Conservation (phyloP, 2,113 vertebrate genomes). For the Leucoraja erinaceus region DNA sequence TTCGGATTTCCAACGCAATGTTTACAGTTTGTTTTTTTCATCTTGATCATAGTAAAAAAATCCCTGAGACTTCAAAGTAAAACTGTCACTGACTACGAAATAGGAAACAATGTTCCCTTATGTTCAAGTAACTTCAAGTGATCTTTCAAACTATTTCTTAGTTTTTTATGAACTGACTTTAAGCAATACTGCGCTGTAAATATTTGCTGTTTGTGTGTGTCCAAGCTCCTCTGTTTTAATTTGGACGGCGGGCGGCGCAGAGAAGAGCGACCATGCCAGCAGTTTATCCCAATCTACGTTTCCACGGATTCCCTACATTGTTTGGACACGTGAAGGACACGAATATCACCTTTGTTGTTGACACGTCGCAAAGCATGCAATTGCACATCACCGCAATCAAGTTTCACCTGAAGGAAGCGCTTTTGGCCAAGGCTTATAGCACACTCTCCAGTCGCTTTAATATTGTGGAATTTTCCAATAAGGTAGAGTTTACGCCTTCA, state of each 20-base stretch:
- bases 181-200: neutral
- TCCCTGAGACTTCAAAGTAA: neutral
- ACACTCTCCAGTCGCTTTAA: constrained; percentile 56
- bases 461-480: constrained; percentile 52
- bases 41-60: neutral
- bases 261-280: constrained; percentile 37
- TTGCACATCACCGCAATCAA: constrained; percentile 49
- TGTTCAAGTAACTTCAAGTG: neutral
- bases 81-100: neutral
- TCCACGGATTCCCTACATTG: constrained; percentile 43
- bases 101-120: neutral
- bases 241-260: neutral
- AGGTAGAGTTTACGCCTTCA: constrained; percentile 45
- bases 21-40: neutral
- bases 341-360: constrained; percentile 52
- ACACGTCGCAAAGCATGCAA: constrained; percentile 51
- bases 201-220: too few species aligned
- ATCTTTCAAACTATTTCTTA: neutral
- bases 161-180: neutral
- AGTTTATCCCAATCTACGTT: constrained; percentile 2
- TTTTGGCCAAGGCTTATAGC: constrained; percentile 50
- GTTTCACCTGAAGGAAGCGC: constrained; percentile 51
- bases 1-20: neutral
- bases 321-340: constrained; percentile 46
- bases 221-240: neutral